These are phyloP conservation scores for Chaetops frenatus DNA, from an alignment of 2,113 vertebrate species.

Conservation along the genomic window DNA sequence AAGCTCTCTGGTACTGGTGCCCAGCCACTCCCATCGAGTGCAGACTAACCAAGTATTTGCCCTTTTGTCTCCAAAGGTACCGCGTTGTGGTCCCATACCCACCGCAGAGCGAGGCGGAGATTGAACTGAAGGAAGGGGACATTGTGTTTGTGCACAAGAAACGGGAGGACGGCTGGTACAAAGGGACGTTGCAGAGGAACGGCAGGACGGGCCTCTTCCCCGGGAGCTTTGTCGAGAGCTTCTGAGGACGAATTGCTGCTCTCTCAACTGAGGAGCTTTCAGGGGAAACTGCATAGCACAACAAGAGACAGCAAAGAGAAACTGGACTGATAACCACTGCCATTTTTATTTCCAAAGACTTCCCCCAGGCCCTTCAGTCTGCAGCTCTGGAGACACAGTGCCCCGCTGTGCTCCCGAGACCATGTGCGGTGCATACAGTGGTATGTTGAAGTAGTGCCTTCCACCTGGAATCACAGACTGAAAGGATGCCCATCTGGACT, in stretches of 20 bases:
- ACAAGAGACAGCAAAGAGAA: constrained; percentile 45
- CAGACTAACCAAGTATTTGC: not conserved
- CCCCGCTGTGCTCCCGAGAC: constrained; percentile 2
- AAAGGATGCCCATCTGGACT: constrained; percentile 49
- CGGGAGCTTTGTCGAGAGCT: constrained; percentile 96
- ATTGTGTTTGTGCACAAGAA: constrained; percentile 98
- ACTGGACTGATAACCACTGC: constrained; percentile 56
- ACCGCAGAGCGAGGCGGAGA: constrained; percentile 95
- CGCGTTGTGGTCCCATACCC: constrained; percentile 95
- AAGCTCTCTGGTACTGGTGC: not conserved
- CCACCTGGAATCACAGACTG: constrained; percentile 48
- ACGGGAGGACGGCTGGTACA: constrained; percentile 96
- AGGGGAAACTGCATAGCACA: constrained; percentile 53
- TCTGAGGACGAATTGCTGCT: constrained; percentile 68
- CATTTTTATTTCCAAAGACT: constrained; percentile 68
- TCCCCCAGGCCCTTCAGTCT: constrained; percentile 48
- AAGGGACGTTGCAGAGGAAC: constrained; percentile 94
- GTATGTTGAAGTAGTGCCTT: constrained; percentile 69
- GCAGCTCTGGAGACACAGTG: constrained; percentile 4
- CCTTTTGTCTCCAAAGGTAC: constrained; percentile 73
- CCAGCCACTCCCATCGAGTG: not conserved
- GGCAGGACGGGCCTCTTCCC: constrained; percentile 96
- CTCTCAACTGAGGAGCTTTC: constrained; percentile 5
- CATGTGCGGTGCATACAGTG: constrained; percentile 12
- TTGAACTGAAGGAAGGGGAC: constrained; percentile 94